These are phyloP conservation scores for Epistrophella euchroma DNA, from an alignment of 2,888 invertebrate genomes.

Conservation along the genomic window DNA sequence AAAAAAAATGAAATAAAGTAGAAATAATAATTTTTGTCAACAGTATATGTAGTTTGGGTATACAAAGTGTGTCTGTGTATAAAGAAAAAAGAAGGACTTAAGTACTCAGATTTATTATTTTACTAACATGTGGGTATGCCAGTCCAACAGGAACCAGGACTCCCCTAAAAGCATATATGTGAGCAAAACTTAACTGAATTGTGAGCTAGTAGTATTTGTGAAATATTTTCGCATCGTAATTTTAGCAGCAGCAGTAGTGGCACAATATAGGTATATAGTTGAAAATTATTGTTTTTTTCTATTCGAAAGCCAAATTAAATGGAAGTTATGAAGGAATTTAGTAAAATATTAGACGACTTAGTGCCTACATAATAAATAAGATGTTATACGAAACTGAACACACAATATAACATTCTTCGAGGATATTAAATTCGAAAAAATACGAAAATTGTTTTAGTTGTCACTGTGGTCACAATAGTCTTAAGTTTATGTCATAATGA, in stretches of 20 bases:
- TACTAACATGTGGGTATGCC: slow-evolving; percentile 31
- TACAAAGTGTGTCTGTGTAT: not conserved
- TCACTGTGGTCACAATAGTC: not conserved
- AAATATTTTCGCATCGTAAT: slow-evolving; percentile 71
- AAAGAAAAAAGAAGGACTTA: slow-evolving; percentile 37
- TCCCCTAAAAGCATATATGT: slow-evolving; percentile 22
- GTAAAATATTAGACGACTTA: slow-evolving; percentile 49
- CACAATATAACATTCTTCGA: not conserved
- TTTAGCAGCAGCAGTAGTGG: slow-evolving; percentile 10
- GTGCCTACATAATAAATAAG: not conserved
- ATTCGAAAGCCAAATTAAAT: slow-evolving; percentile 54
- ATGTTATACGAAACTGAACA: no score
- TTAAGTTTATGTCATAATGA: not conserved
- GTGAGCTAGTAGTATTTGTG: slow-evolving; percentile 19
- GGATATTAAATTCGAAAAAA: not conserved
- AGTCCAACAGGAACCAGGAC: slow-evolving; percentile 24
- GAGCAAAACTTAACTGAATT: slow-evolving; percentile 41
- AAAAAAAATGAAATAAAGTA: slow-evolving; percentile 28
- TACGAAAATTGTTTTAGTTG: not conserved
- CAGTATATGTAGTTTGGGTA: not conserved
- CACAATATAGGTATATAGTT: not conserved
- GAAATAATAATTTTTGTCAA: slow-evolving; percentile 59
- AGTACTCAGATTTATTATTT: slow-evolving; percentile 72
- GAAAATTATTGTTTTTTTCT: slow-evolving; percentile 50
- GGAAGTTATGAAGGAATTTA: slow-evolving; percentile 58